phyloP scores from a whole-genome alignment of 1,140 invertebrate genomes.

The Caenorhabditis brenneri region DNA sequence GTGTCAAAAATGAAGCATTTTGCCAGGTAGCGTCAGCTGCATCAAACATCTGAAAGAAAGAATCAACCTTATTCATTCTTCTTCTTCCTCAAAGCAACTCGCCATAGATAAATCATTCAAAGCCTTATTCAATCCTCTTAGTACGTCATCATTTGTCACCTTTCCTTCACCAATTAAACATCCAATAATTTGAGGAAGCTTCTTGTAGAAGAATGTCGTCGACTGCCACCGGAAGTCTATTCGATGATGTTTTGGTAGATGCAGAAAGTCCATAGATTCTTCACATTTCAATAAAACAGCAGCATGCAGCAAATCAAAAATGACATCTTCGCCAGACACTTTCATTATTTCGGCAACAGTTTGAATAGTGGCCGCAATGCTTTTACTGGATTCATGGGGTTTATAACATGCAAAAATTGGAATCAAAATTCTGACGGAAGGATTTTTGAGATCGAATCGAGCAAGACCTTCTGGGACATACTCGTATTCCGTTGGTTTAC shows the following conservation, averaged over 20 bases:
- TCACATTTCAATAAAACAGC: background rate
- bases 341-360: background rate
- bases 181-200: background rate
- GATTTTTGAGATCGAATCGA: background rate
- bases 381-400: background rate
- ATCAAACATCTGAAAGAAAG: background rate
- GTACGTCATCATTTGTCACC: background rate
- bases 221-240: background rate
- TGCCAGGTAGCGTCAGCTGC: background rate
- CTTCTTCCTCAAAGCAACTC: background rate
- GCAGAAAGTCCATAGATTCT: background rate
- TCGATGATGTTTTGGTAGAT: background rate
- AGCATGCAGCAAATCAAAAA: background rate
- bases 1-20: background rate
- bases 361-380: background rate
- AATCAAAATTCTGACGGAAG: background rate
- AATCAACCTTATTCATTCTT: background rate
- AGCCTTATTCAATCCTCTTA: background rate
- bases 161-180: background rate
- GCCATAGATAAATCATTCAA: background rate
- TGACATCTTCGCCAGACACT: background rate
- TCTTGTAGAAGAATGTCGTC: constrained; percentile 18
- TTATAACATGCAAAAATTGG: background rate
- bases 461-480: background rate
- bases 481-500: background rate